A percentile compares a stretch with the other conserved stretches of the same genome.
phyloP scores from a whole-genome alignment of 2,888 invertebrate genomes.

The Amiota minor region DNA sequence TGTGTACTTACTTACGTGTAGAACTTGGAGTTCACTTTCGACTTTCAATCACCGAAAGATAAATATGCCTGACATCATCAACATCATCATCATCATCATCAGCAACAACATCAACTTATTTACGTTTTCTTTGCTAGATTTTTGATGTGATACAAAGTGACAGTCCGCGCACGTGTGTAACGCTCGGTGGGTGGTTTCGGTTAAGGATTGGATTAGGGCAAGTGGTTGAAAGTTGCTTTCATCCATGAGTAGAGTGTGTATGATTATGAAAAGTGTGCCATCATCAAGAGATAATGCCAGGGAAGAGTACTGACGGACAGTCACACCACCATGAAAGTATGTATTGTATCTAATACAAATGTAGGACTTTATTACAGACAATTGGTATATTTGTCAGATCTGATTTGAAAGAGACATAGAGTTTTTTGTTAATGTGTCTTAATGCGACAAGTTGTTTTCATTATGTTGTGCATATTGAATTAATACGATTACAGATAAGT shows the following conservation, averaged over 20 bases:
- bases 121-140: constrained; percentile 47
- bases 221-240: constrained; percentile 52
- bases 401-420: too few relatives aligned
- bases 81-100: neutral
- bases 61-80: constrained; percentile 34
- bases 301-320: too few relatives aligned
- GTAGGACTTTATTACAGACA: too few relatives aligned
- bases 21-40: constrained; percentile 13
- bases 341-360: too few relatives aligned
- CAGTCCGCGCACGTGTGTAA: constrained; percentile 63
- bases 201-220: constrained; percentile 42
- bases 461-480: too few relatives aligned
- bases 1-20: too few relatives aligned
- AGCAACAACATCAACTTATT: neutral
- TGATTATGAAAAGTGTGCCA: constrained; percentile 8
- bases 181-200: constrained; percentile 43
- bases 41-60: constrained; percentile 57
- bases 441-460: too few relatives aligned
- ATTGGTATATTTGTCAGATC: too few relatives aligned
- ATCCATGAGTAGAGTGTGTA: neutral
- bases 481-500: too few relatives aligned
- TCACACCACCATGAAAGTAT: too few relatives aligned
- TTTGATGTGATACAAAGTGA: constrained; percentile 64
- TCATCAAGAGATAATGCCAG: too few relatives aligned
- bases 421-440: too few relatives aligned